Evolutionary conservation across 2,113 vertebrate species (phyloP), one percentile per base, ranked within the genome.

Genomic region (Prietella phreatophila): DNA sequence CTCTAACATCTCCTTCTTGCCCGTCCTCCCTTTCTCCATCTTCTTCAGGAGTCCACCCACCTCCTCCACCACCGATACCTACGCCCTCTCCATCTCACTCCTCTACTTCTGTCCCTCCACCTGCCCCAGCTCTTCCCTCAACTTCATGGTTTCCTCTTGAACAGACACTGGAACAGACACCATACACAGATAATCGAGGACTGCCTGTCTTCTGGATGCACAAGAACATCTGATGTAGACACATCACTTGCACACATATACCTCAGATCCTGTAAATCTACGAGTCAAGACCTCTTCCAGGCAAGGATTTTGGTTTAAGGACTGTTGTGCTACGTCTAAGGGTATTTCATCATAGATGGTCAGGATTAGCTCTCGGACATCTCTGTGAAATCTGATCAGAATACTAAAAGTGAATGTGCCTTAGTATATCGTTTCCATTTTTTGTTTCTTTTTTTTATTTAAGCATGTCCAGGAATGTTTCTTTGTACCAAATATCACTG

Each of bases 201-300:
- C 88, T 92, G 61, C 94, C 97, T 83, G 94, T 99, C 93, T 99
- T 96, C 89, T 99, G 98, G 98, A 99, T 99, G 98, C 96, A 97
- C 91, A 99, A 99, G 91, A 92, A 97, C 89, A 95, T 99, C 89
- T 97, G 91, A 95, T 1, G 60, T 17, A 60, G 11, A 73, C 39
- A 53, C 80, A 33, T 50, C 11, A 80, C 60, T 75, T 63, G 7
- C 60, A 81, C 14, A 60, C 63, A 71, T 39, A 55, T 27, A 27
- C 3, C 39, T 22, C 63, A 84, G 47, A 22, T 7, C 60, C 30
- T 55, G 27, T 22, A 42, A 27, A 69, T 69, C 1, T 69, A 30
- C 33, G 60, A 55, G 5, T 79, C 78, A 19, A 33, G n/a, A 11
- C 9, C 55, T 4, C n/a, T 53, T 2, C 1, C 79, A 81, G 55